Conservation (phyloP, 1,140 invertebrate species). For the Drosophila miranda region DNA sequence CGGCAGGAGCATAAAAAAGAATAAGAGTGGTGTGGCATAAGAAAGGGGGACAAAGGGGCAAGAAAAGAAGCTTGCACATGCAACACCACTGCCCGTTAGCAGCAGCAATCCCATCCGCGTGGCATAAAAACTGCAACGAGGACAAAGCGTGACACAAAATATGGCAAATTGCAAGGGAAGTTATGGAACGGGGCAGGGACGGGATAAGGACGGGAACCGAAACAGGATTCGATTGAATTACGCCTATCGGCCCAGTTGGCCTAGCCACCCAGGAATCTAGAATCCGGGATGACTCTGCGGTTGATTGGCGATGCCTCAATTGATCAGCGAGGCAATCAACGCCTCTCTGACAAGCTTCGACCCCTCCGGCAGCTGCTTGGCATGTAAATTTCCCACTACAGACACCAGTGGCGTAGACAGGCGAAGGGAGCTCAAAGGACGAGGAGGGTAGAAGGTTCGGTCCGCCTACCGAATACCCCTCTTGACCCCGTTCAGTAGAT, state of each 20-base stretch:
- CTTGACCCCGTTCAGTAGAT: no score
- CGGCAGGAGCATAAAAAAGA: conserved; percentile 62
- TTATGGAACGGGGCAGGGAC: conserved; percentile 12
- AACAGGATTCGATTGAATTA: conserved; percentile 44
- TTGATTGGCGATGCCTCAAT: conserved; percentile 34
- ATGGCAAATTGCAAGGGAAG: conserved; percentile 53
- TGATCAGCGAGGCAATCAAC: conserved; percentile 56
- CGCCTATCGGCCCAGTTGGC: conserved; percentile 38
- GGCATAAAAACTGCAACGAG: conserved; percentile 43
- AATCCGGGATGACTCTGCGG: not conserved
- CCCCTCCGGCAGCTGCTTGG: conserved; percentile 15
- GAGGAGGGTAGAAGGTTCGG: no score
- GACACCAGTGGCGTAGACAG: not conserved
- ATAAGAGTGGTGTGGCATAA: conserved; percentile 5
- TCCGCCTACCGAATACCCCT: no score
- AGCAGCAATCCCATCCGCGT: conserved; percentile 10
- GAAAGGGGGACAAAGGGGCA: not conserved
- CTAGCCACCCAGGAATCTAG: conserved; percentile 1
- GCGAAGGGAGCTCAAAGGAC: not conserved
- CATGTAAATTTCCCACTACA: conserved; percentile 18
- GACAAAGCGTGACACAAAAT: conserved; percentile 59
- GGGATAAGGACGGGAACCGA: not conserved
- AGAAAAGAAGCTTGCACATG: conserved; percentile 33
- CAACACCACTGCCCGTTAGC: conserved; percentile 5
- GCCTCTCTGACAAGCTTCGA: not conserved